phyloP scores from a whole-genome alignment of 2,888 invertebrate genomes.

The Hirtodrosophila trivittata region DNA sequence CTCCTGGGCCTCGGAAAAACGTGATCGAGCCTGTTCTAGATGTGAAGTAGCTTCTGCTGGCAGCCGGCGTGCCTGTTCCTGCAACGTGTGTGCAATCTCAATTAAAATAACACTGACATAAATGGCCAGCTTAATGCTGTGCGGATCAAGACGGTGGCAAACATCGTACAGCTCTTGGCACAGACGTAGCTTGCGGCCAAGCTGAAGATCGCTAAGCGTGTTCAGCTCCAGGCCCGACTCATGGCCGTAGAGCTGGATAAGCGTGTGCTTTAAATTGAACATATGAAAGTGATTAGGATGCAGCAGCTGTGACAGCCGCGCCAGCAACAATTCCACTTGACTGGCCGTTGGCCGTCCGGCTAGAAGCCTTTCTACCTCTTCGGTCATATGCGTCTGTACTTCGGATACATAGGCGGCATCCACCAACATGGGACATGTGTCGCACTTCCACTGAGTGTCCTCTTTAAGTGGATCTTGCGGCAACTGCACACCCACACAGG shows the following conservation, averaged over 20 bases:
- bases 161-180: constrained; percentile 87
- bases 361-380: constrained; percentile 89
- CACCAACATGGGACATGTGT: constrained; percentile 88
- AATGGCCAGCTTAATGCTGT: constrained; percentile 89
- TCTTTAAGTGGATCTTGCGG: constrained; percentile 89
- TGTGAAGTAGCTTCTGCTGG: constrained; percentile 35
- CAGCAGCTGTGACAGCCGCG: constrained; percentile 89
- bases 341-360: constrained; percentile 85
- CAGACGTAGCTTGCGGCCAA: constrained; percentile 88
- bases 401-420: constrained; percentile 85
- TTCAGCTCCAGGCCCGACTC: constrained; percentile 86
- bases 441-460: constrained; percentile 91
- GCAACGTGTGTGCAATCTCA: constrained; percentile 87
- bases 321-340: constrained; percentile 87
- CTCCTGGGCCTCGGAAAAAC: constrained; percentile 72
- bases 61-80: constrained; percentile 84
- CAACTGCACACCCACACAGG: constrained; percentile 88
- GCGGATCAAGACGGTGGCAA: constrained; percentile 88
- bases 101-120: constrained; percentile 91
- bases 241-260: constrained; percentile 91
- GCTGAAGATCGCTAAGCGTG: constrained; percentile 86
- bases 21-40: constrained; percentile 59
- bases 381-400: constrained; percentile 89
- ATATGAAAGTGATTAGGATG: constrained; percentile 94
- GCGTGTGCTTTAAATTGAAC: constrained; percentile 91